Conservation (phyloP, 1,140 invertebrate genomes). For the Probaryconus sp. region DNA sequence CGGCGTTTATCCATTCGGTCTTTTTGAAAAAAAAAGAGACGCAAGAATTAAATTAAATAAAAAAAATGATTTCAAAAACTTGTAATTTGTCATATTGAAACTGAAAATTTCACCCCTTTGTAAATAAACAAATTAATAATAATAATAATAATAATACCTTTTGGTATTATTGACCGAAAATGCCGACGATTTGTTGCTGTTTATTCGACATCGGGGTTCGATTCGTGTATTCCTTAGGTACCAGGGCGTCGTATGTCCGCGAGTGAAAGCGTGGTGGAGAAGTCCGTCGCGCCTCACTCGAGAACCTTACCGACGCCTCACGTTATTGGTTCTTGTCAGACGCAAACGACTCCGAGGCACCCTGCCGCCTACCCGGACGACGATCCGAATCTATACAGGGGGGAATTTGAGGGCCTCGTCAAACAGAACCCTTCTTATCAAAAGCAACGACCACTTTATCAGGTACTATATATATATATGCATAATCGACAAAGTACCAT, state of each 20-base stretch:
- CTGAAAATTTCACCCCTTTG: background rate
- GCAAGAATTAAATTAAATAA: no score
- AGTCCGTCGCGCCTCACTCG: constrained; percentile 74
- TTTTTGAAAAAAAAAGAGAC: no score
- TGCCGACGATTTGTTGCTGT: constrained; percentile 40
- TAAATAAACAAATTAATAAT: no score
- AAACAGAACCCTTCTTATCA: constrained; percentile 83
- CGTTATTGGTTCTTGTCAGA: constrained; percentile 69
- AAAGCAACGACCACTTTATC: constrained; percentile 72
- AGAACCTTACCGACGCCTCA: constrained; percentile 73
- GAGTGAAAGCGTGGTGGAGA: constrained; percentile 76
- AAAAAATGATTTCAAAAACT: no score
- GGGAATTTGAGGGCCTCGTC: constrained; percentile 87
- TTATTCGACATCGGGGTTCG: constrained; percentile 47
- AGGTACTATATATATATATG: constrained; percentile 68
- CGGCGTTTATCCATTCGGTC: background rate
- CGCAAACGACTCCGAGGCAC: constrained; percentile 73
- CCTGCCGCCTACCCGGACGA: constrained; percentile 79
- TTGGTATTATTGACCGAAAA: no score
- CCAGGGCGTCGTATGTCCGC: constrained; percentile 72
- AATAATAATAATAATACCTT: no score
- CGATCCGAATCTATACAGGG: constrained; percentile 82
- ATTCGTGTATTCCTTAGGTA: constrained; percentile 66
- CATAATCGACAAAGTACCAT: background rate
- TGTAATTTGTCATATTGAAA: background rate